These are phyloP conservation scores for Pyrgilauda ruficollis DNA, from an alignment of 2,113 vertebrate genomes.

Conservation along the genomic window DNA sequence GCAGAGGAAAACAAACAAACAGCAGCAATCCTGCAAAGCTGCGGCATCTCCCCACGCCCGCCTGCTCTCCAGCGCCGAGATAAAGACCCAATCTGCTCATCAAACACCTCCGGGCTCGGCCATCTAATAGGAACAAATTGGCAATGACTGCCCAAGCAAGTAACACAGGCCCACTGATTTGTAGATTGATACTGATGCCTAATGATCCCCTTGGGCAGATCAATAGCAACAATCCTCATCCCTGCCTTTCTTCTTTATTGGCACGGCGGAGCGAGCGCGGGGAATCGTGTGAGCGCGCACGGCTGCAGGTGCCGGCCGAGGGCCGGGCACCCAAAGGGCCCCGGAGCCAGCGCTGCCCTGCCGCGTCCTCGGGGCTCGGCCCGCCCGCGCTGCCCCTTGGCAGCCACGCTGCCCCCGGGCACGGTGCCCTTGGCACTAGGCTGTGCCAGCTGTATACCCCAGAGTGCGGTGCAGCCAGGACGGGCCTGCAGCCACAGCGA, in stretches of 20 bases:
- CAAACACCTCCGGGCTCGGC: slow-evolving; percentile 88
- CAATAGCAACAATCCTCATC: slow-evolving; percentile 98
- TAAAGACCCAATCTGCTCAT: slow-evolving; percentile 85
- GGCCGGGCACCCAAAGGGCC: not conserved
- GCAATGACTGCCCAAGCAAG: slow-evolving; percentile 93
- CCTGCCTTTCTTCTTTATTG: slow-evolving; percentile 95
- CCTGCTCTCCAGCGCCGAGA: slow-evolving; percentile 70
- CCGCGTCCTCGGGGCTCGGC: not conserved
- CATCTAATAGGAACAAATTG: slow-evolving; percentile 99
- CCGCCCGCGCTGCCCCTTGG: not conserved
- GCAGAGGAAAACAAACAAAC: slow-evolving; percentile 41
- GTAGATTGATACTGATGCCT: slow-evolving; percentile 99
- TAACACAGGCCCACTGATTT: slow-evolving; percentile 91
- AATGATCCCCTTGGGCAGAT: slow-evolving; percentile 99
- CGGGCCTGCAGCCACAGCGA: rapidly evolving
- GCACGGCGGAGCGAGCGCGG: slow-evolving; percentile 78
- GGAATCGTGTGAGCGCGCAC: not conserved
- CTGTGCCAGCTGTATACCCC: not conserved
- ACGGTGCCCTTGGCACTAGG: rapidly evolving
- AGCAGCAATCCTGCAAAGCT: slow-evolving; percentile 53
- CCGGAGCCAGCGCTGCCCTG: rapidly evolving
- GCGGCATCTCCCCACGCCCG: slow-evolving; percentile 51
- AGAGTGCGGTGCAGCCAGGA: rapidly evolving
- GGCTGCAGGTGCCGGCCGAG: not conserved
- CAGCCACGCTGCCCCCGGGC: not conserved